Base-by-base conservation (phyloP, 2,888 invertebrate species). In the Trissolcus brochymenae region DNA sequence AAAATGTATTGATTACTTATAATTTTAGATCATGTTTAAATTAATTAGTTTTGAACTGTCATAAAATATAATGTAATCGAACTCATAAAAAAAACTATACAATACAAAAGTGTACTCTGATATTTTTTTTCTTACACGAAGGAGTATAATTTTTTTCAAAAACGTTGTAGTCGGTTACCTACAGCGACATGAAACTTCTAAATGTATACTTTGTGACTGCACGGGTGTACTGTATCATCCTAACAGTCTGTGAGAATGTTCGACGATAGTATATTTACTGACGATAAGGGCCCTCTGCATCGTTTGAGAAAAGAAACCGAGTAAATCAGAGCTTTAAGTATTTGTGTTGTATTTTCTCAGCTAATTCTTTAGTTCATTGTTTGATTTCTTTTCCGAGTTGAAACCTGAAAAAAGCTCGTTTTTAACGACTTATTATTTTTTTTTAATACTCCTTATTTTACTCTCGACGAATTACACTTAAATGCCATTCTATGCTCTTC, bases 361-460 rank as follows among this genome's bases (percentile, higher is more conserved):
- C 51, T 71, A 56, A 57, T 57, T 50, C 71, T 57, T 51, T 64
- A 16, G 53, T 17, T 71, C 53, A 71, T 71, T 71, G 71, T 71
- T 71, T 57, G 70, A 62, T 71, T 71, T 64, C 59, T 64, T 64
- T 64, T 71, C 57, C 56, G 56, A 57, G n/a, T 9, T 62, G 51
- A 62, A 62, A 71, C 57, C 21, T 62, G 35, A 71, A 64, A 64
- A 51, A 57, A 71, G 25, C 53, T 64, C 51, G 57, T 53, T 71
- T 64, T 57, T 57, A 64, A 64, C 29, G 53, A 71, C 57, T 53
- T 57, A 51, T 62, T 3, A 25, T 35, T 35, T 9, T 35, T 11
- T 57, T 13, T 25, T n/a, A 71, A 57, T 57, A 62, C 46, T 64
- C 64, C 35, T 71, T 71, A 71, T 59, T 62, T 64, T 55, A 56